These are phyloP conservation scores for Cynocephalus volans DNA, from an alignment of 2,113 vertebrate genomes.

Conservation along the genomic window DNA sequence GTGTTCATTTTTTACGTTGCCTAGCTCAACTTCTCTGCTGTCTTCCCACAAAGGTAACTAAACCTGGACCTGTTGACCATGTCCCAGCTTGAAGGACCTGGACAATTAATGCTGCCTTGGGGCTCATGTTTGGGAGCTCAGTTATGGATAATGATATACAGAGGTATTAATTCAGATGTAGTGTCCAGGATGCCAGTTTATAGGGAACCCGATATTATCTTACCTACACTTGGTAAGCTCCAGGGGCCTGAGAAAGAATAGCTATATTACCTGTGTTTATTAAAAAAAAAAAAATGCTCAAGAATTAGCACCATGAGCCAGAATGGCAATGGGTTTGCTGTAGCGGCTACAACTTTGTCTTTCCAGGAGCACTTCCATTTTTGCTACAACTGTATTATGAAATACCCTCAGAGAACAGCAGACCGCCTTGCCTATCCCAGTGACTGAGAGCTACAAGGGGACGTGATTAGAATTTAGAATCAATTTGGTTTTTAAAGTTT, in stretches of 20 bases:
- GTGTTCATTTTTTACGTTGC: background rate
- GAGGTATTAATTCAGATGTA: background rate
- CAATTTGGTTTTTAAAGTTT: background rate
- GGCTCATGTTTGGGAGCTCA: background rate
- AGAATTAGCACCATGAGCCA: background rate
- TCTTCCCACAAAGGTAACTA: background rate
- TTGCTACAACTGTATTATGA: background rate
- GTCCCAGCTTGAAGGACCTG: background rate
- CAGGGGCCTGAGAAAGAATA: background rate
- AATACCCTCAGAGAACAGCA: background rate
- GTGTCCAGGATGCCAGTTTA: background rate
- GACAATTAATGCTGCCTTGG: background rate
- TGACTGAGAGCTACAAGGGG: background rate
- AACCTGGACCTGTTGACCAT: background rate
- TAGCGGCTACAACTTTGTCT: background rate
- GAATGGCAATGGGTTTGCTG: background rate
- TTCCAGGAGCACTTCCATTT: background rate
- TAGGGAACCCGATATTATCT: background rate
- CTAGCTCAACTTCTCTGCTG: background rate
- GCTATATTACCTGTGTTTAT: background rate
- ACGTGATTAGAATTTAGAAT: background rate
- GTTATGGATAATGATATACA: background rate
- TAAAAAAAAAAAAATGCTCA: background rate
- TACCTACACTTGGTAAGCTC: background rate
- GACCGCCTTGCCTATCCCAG: background rate